Percentiles rank a stretch among this genome's conserved stretches.
These are phyloP conservation scores for Vanacampus margaritifer DNA, from an alignment of 2,113 vertebrate species.

Conservation along the genomic window DNA sequence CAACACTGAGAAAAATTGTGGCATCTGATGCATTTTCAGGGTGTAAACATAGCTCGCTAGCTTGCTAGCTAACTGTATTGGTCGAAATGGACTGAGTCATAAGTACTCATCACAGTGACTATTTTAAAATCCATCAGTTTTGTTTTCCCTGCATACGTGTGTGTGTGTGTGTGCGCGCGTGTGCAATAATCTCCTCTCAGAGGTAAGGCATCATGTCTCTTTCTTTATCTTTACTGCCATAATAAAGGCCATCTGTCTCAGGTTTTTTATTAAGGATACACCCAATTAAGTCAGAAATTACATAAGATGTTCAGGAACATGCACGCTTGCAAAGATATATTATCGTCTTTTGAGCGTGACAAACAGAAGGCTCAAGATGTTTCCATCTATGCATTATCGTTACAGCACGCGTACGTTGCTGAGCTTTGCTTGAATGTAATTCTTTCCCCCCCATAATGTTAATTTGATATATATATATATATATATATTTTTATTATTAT, in stretches of 20 bases:
- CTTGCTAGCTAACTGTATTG: too few relatives aligned
- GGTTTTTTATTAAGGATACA: constrained; percentile 14
- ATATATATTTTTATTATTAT: too few relatives aligned
- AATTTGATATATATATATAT: too few relatives aligned
- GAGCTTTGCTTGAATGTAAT: constrained; percentile 14
- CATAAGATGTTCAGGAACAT: constrained; percentile 42
- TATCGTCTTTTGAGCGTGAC: constrained; percentile 13
- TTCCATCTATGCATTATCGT: constrained; percentile 2
- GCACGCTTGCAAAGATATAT: constrained; percentile 25
- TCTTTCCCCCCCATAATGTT: too few relatives aligned
- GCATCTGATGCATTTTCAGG: too few relatives aligned
- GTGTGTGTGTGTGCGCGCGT: too few relatives aligned
- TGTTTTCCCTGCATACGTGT: not conserved
- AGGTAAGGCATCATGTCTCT: not conserved
- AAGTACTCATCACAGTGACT: not conserved
- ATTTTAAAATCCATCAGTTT: not conserved
- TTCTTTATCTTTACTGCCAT: constrained; percentile 51
- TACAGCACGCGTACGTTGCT: constrained; percentile 1
- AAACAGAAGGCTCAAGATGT: not conserved
- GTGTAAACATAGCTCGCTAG: too few relatives aligned
- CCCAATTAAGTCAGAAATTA: constrained; percentile 41
- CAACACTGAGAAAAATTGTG: too few relatives aligned
- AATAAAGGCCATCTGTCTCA: constrained; percentile 35
- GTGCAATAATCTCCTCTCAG: not conserved
- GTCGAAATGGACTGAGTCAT: too few relatives aligned